Evolutionary conservation across 2,888 invertebrate species (phyloP), one percentile per base, ranked within the genome.

Genomic region (Periphyllus acericola): DNA sequence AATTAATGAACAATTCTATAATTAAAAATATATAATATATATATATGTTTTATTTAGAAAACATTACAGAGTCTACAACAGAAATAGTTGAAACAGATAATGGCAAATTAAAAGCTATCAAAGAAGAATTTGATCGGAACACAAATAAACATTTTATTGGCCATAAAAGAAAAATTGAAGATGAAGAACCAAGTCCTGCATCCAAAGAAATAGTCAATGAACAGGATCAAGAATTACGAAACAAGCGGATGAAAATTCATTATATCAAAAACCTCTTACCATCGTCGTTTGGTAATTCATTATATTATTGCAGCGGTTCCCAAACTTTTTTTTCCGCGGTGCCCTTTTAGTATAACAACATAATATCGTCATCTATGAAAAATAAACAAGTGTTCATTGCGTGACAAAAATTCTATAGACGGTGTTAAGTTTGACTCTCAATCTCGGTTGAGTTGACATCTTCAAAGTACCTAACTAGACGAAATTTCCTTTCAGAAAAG

Each of bases 241-340:
- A 74, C 32, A 87, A 87, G 19, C 72, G 87, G n/a, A 81, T 81
- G 81, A 87, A 87, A 87, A 87, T 87, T 32, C 74, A 81, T 11
- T 87, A 87, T 32, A 81, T 87, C 3, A 80, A 87, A 21, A 81
- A 81, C 66, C 74, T 87, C 36, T 1, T 74, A 34, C 87, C 87
- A 75, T 87, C 87, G 19, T 87, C 87, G 36, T 81, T 87, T 87
- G 87, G 87, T 87, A 87, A 87, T 60, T 71, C 34, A 34, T 34
- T 14, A 25, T 32, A 14, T 71, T 40, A 36, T n/a, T n/a, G n/a
- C n/a, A n/a, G n/a, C n/a, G n/a, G n/a, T n/a, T n/a, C n/a, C n/a
- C n/a, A n/a, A n/a, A n/a, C n/a, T n/a, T n/a, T n/a, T n/a, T n/a
- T n/a, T n/a, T n/a, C n/a, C n/a, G n/a, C n/a, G n/a, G n/a, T n/a